Evolutionary conservation across 2,888 invertebrate genomes (phyloP), one percentile per base, ranked within the genome.

Genomic region (Leistus spinibarbis): DNA sequence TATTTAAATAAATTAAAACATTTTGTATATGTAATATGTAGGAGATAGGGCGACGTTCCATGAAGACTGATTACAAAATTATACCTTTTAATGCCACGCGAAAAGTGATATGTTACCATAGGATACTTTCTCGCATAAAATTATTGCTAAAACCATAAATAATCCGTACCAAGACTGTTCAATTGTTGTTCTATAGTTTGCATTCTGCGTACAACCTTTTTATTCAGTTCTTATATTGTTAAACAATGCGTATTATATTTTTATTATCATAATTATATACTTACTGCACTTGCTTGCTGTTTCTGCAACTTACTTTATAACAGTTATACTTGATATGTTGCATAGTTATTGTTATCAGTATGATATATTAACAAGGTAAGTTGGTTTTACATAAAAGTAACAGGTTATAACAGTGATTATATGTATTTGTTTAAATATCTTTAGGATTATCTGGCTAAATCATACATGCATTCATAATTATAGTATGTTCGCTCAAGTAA

Each of bases 1-100:
- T 73, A 73, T 73, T 72, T 72, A 72, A 72, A 72, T 72, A 72
- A 72, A 72, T 72, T 72, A 72, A 72, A 72, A 66, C 72, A 72
- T 71, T 71, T 64, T 19, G 71, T 54, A 56, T 64, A 57, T 27
- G 54, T 54, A 54, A 57, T 20, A 57, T 20, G 57, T 57, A 57
- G n/a, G n/a, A 57, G 16, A 57, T 56, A 19, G 19, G 69, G 56
- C 69, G 27, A 69, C 57, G 57, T 69, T 69, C 24, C 57, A 23
- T 22, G 57, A 24, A 62, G 53, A 72, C 56, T 72, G 65, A 66
- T 66, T 72, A 66, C 66, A 72, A 72, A 72, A 72, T 72, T 72
- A 72, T 66, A 72, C 20, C 56, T 66, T 72, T 57, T 65, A 66
- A 66, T 72, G 66, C 57, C 66, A 72, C 69, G 20, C 63, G 71